These are phyloP conservation scores for Albula glossodonta DNA, from an alignment of 2,113 vertebrate genomes.

Conservation along the genomic window DNA sequence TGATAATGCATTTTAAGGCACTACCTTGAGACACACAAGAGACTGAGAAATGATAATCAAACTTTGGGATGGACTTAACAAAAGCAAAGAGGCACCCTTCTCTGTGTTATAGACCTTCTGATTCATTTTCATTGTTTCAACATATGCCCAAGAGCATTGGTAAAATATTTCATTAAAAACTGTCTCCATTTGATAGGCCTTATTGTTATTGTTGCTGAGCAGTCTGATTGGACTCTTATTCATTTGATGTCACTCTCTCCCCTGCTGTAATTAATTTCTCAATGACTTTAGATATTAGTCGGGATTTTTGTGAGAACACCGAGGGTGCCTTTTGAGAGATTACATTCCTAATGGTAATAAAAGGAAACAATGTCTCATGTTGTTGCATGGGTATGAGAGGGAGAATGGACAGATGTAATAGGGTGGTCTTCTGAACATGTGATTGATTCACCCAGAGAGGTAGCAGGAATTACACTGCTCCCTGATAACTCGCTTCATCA, in stretches of 20 bases:
- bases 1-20: background rate
- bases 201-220: background rate
- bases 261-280: background rate
- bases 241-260: too few species aligned
- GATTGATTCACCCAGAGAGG: slow-evolving; percentile 32
- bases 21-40: background rate
- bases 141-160: too few species aligned
- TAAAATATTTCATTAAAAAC: background rate
- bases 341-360: background rate
- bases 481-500: slow-evolving; percentile 33
- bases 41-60: background rate
- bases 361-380: slow-evolving; percentile 11
- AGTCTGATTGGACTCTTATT: background rate
- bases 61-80: background rate
- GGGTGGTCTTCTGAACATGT: slow-evolving; percentile 15
- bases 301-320: background rate
- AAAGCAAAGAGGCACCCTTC: background rate
- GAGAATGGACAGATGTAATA: background rate
- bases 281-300: background rate
- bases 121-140: too few species aligned
- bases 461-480: slow-evolving; percentile 23
- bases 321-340: background rate
- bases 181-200: background rate
- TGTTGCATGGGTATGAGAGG: background rate
- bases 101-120: background rate